Percentiles rank a stretch among this genome's conserved stretches.
Conservation (phyloP, 1,140 invertebrate genomes). For the Saccostrea cuccullata region DNA sequence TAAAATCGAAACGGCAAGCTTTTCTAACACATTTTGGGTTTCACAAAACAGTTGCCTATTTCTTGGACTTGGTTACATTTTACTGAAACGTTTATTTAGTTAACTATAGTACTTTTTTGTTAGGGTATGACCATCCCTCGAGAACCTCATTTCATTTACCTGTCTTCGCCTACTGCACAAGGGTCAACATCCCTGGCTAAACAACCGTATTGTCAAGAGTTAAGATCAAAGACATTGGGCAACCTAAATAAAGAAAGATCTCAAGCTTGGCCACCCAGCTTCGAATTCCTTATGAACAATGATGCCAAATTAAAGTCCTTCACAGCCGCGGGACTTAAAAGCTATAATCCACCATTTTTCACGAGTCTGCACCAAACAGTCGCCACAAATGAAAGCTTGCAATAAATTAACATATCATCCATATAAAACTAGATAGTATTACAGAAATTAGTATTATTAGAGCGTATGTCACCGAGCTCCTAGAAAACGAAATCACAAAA, state of each 20-base stretch:
- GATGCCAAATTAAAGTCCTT: too few species aligned
- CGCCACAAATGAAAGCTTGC: background rate
- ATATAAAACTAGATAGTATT: constrained; percentile 46
- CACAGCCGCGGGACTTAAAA: too few species aligned
- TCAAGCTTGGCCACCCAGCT: background rate
- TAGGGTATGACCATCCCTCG: background rate
- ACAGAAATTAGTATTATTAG: too few species aligned
- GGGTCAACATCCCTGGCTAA: too few species aligned
- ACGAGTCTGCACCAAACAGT: constrained; percentile 48
- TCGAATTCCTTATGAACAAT: background rate
- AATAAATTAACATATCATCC: constrained; percentile 14
- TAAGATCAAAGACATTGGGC: too few species aligned
- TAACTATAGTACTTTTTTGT: too few species aligned
- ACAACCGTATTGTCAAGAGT: too few species aligned
- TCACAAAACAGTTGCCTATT: constrained; percentile 56
- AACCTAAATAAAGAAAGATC: too few species aligned
- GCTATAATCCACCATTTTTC: background rate
- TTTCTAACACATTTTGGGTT: constrained; percentile 10
- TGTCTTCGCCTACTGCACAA: too few species aligned
- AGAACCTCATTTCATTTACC: too few species aligned
- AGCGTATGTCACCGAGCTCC: background rate
- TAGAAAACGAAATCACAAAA: too few species aligned
- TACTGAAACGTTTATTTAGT: constrained; percentile 48
- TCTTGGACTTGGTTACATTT: constrained; percentile 29
- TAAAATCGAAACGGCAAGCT: too few species aligned